Evolutionary conservation across 1,140 invertebrate genomes (phyloP).

Genomic region (Pissodes strobi): DNA sequence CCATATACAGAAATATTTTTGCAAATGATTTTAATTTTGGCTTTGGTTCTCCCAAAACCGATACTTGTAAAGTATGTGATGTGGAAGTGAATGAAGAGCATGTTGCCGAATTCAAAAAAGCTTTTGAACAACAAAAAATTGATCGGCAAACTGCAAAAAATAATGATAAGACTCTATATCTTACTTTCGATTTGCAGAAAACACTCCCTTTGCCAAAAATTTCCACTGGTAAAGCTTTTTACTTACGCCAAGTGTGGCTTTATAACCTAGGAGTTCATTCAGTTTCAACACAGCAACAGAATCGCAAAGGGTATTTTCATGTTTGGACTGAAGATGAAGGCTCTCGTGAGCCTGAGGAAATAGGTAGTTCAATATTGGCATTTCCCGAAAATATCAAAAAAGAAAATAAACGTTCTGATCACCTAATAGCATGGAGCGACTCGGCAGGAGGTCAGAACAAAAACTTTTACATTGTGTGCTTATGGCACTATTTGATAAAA

Average conservation of each 20-base stretch:
- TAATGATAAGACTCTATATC: conserved; percentile 2
- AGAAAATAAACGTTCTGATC: neutral
- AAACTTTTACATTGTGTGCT: conserved; percentile 34
- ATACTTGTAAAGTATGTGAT: conserved; percentile 4
- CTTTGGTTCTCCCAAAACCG: conserved; percentile 11
- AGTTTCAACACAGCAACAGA: neutral
- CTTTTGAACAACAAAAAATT: conserved; percentile 4
- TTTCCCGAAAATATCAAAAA: conserved; percentile 12
- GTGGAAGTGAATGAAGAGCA: neutral
- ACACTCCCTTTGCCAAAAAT: conserved; percentile 11
- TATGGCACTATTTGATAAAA: too few relatives aligned
- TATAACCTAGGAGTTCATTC: conserved; percentile 14
- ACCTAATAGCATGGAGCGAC: conserved; percentile 17
- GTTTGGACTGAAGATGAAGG: conserved; percentile 3
- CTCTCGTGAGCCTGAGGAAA: neutral
- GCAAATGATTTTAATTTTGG: conserved; percentile 3
- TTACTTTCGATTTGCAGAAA: conserved; percentile 15
- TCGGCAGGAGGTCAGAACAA: conserved; percentile 21
- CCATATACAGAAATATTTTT: too few relatives aligned
- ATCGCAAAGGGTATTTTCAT: neutral
- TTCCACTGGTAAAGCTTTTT: conserved; percentile 7
- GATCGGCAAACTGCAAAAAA: conserved; percentile 3
- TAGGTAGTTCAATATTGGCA: neutral
- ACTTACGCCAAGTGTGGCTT: conserved; percentile 5
- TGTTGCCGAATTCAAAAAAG: conserved; percentile 1